A percentile compares a stretch with the other conserved stretches of the same genome.
phyloP scores from a whole-genome alignment of 2,888 invertebrate species.

The Tetheella fluctuosa region DNA sequence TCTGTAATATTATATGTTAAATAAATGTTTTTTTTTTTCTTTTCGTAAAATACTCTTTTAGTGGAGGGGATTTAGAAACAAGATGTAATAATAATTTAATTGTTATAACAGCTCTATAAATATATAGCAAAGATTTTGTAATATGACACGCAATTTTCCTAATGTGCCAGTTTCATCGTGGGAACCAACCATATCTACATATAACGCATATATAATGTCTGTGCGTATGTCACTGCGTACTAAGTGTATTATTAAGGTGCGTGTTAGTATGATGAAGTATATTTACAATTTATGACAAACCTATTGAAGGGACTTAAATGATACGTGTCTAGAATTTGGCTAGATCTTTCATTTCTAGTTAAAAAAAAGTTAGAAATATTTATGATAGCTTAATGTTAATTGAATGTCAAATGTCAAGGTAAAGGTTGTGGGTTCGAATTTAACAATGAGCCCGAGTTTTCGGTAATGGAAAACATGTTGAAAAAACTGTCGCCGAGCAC shows the following conservation, averaged over 20 bases:
- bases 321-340: not conserved
- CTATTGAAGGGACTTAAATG: not conserved
- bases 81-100: not conserved
- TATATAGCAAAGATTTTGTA: slow-evolving; percentile 26
- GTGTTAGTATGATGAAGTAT: slow-evolving; percentile 30
- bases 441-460: too few species aligned
- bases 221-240: slow-evolving; percentile 11
- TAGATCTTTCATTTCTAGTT: too few species aligned
- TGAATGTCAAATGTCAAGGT: too few species aligned
- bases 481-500: too few species aligned
- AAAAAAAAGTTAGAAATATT: too few species aligned
- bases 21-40: too few species aligned
- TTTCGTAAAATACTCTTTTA: too few species aligned
- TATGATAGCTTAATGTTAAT: too few species aligned
- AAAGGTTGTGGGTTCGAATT: too few species aligned
- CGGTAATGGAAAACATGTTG: too few species aligned
- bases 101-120: slow-evolving; percentile 39
- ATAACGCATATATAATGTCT: slow-evolving; percentile 15
- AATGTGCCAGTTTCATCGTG: slow-evolving; percentile 66
- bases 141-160: slow-evolving; percentile 64
- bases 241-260: slow-evolving; percentile 6
- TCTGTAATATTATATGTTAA: too few species aligned
- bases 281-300: not conserved
- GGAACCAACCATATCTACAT: slow-evolving; percentile 46
- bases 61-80: too few species aligned